These are phyloP conservation scores for Schlechtendalia chinensis DNA, from an alignment of 1,140 invertebrate species.

Conservation along the genomic window DNA sequence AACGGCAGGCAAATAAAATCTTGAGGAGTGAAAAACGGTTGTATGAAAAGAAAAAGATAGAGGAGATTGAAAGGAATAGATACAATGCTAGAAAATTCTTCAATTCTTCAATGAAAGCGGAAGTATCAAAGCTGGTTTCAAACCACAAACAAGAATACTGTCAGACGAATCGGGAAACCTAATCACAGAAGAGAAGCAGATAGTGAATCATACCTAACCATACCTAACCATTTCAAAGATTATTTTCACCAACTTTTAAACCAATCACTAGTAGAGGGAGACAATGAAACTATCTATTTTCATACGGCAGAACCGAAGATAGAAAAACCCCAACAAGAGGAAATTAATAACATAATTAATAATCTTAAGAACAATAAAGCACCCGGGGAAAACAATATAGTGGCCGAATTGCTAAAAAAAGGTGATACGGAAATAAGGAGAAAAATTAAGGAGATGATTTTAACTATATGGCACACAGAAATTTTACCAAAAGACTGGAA, in stretches of 20 bases:
- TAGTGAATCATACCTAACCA: slow-evolving; percentile 19
- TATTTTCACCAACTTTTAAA: slow-evolving; percentile 12
- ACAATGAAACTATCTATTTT: neutral
- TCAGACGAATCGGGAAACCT: neutral
- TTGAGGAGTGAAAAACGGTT: slow-evolving; percentile 47
- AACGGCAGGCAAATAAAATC: slow-evolving; percentile 32
- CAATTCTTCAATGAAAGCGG: slow-evolving; percentile 1
- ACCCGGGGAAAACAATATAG: no score
- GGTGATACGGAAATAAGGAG: no score
- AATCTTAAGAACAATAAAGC: no score
- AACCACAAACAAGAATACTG: slow-evolving; percentile 4
- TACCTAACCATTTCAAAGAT: no score
- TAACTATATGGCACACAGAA: no score
- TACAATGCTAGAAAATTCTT: slow-evolving; percentile 11
- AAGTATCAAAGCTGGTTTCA: slow-evolving; percentile 5
- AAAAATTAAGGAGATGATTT: no score
- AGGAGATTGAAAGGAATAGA: slow-evolving; percentile 33
- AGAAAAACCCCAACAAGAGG: neutral
- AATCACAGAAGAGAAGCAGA: slow-evolving; percentile 22
- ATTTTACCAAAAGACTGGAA: no score
- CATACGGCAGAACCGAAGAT: slow-evolving; percentile 3
- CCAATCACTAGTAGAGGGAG: neutral
- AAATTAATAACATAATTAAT: no score
- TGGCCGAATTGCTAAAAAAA: no score
- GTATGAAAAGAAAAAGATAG: slow-evolving; percentile 36